Percentiles rank a stretch among this genome's conserved stretches.
Evolutionary conservation across 2,888 invertebrate genomes (phyloP).

Genomic region (Cephus spinipes): DNA sequence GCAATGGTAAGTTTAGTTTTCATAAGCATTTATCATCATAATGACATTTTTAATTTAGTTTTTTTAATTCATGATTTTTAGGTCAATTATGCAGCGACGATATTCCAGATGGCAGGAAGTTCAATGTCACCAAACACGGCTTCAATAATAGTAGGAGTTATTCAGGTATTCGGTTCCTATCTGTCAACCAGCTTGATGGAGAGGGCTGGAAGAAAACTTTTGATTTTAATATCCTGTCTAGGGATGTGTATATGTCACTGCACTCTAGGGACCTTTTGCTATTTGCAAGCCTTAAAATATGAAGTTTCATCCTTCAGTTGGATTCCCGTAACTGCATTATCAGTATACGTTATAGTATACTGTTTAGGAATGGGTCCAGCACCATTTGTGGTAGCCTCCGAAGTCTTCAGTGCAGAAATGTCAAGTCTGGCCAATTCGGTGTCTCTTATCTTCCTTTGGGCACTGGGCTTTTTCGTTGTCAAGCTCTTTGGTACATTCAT

Average conservation of each 20-base stretch:
- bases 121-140: constrained; percentile 68
- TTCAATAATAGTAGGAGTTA: constrained; percentile 72
- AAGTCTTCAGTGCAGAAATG: constrained; percentile 66
- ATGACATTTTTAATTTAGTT: background rate
- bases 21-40: constrained; percentile 29
- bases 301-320: constrained; percentile 63
- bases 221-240: constrained; percentile 66
- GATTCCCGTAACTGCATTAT: constrained; percentile 69
- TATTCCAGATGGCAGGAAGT: constrained; percentile 70
- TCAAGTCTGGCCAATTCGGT: constrained; percentile 46
- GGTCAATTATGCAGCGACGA: constrained; percentile 68
- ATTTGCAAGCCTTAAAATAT: constrained; percentile 44
- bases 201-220: constrained; percentile 71
- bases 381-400: constrained; percentile 68
- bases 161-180: constrained; percentile 69
- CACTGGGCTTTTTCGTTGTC: constrained; percentile 46
- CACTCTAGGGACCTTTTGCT: constrained; percentile 58
- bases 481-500: constrained; percentile 52
- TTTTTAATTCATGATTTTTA: constrained; percentile 38
- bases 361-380: constrained; percentile 69
- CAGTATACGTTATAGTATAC: constrained; percentile 69
- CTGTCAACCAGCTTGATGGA: constrained; percentile 70
- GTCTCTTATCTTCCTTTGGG: constrained; percentile 49
- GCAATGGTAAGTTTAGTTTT: constrained; percentile 61
- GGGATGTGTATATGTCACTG: constrained; percentile 58